Evolutionary conservation across 2,113 vertebrate genomes (phyloP).

Genomic region (Lophius piscatorius): DNA sequence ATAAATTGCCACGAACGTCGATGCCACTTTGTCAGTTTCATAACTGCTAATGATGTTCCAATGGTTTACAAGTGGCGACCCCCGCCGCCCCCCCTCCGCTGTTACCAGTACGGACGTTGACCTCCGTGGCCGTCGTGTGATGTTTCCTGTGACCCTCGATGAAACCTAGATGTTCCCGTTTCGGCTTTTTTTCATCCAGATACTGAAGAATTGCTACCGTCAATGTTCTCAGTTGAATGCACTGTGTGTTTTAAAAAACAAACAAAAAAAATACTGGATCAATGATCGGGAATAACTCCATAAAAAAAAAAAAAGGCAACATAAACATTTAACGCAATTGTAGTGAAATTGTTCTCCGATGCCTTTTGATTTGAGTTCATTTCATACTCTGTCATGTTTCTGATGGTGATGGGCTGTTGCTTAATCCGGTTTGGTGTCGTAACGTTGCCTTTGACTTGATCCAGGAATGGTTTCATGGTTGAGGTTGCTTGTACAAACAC

Average conservation of each 20-base stretch:
- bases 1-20: slow-evolving; percentile 48
- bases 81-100: slow-evolving; percentile 70
- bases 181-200: slow-evolving; percentile 79
- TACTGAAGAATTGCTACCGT: slow-evolving; percentile 79
- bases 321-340: slow-evolving; percentile 78
- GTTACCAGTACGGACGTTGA: slow-evolving; percentile 78
- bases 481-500: slow-evolving; percentile 84
- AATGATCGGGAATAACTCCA: slow-evolving; percentile 68
- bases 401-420: slow-evolving; percentile 78
- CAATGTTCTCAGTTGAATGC: slow-evolving; percentile 81
- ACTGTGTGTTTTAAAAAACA: slow-evolving; percentile 70
- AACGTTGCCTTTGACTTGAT: slow-evolving; percentile 82
- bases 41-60: slow-evolving; percentile 68
- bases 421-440: slow-evolving; percentile 86
- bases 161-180: slow-evolving; percentile 74
- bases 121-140: slow-evolving; percentile 74
- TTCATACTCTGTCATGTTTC: slow-evolving; percentile 76
- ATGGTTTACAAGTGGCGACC: slow-evolving; percentile 76
- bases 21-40: slow-evolving; percentile 55
- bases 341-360: slow-evolving; percentile 80
- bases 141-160: slow-evolving; percentile 74
- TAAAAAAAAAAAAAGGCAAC: slow-evolving; percentile 67
- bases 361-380: slow-evolving; percentile 74
- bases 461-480: slow-evolving; percentile 84
- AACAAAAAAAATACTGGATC: slow-evolving; percentile 57